Conservation (phyloP, 2,888 invertebrate species). For the Amblyjoppa proteus region DNA sequence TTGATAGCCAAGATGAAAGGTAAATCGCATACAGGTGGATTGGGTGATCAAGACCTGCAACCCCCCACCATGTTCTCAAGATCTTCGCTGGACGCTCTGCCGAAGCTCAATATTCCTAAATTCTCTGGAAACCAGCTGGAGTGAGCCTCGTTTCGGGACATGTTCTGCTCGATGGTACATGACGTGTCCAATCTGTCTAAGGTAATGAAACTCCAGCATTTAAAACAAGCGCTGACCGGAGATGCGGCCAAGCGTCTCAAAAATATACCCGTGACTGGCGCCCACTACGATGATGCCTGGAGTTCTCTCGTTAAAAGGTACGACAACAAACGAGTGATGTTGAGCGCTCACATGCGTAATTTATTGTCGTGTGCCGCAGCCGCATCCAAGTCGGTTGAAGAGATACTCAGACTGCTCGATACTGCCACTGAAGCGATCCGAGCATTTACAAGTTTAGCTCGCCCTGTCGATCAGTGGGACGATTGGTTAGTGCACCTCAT, state of each 20-base stretch:
- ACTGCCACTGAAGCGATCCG: background rate
- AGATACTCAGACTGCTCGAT: background rate
- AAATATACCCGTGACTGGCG: background rate
- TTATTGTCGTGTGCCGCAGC: background rate
- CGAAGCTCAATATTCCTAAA: conserved; percentile 10
- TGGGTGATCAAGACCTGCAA: too few species aligned
- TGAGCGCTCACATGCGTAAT: background rate
- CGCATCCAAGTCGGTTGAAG: background rate
- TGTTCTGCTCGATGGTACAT: conserved; percentile 22
- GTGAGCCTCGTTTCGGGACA: conserved; percentile 18
- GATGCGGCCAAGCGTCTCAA: background rate
- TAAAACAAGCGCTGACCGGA: conserved; percentile 5
- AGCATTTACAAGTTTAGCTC: background rate
- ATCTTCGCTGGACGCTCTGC: background rate
- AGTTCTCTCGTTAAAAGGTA: background rate
- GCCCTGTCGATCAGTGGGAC: background rate
- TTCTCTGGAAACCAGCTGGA: conserved; percentile 29
- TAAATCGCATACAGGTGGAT: too few species aligned
- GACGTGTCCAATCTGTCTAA: background rate
- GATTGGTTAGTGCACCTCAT: background rate
- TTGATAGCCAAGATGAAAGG: too few species aligned
- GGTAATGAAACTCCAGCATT: conserved; percentile 12
- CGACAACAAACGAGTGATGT: background rate
- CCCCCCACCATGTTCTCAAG: background rate
- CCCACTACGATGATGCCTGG: background rate